Conservation (phyloP, 53 echinoderm and acorn worm species). For the Actinopyga echinites region DNA sequence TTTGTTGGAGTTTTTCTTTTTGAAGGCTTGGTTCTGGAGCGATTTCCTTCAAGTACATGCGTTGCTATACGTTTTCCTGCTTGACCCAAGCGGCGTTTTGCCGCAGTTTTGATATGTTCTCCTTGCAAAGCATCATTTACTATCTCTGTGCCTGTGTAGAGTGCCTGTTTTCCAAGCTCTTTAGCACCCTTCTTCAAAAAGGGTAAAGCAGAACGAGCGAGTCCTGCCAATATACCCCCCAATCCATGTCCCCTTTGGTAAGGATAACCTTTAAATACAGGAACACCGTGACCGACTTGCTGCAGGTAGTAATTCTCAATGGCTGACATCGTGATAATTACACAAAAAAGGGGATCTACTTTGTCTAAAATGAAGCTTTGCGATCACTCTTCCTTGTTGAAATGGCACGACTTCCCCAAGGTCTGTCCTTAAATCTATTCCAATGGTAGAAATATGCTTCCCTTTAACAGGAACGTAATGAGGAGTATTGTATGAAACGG, state of each 20-base stretch:
- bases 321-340: not conserved
- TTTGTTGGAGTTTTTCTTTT: not conserved
- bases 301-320: not conserved
- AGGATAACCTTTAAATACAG: not conserved
- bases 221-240: too few species aligned
- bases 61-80: constrained; percentile 49
- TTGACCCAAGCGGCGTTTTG: constrained; percentile 14
- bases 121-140: too few species aligned
- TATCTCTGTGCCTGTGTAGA: too few species aligned
- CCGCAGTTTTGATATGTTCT: not conserved
- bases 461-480: not conserved
- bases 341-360: constrained; percentile 3
- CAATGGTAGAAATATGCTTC: not conserved
- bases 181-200: too few species aligned
- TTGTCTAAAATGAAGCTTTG: too few species aligned
- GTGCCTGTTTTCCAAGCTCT: too few species aligned
- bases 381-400: not conserved
- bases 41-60: constrained; percentile 43
- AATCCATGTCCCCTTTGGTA: constrained; percentile 45
- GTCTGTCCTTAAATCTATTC: not conserved
- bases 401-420: not conserved
- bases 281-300: too few species aligned
- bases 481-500: not conserved
- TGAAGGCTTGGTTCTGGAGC: not conserved
- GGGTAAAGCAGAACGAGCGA: constrained; percentile 22